A percentile compares a stretch with the other conserved stretches of the same genome.
phyloP scores from a whole-genome alignment of 2,113 vertebrate species.

The Peromyscus polionotus region DNA sequence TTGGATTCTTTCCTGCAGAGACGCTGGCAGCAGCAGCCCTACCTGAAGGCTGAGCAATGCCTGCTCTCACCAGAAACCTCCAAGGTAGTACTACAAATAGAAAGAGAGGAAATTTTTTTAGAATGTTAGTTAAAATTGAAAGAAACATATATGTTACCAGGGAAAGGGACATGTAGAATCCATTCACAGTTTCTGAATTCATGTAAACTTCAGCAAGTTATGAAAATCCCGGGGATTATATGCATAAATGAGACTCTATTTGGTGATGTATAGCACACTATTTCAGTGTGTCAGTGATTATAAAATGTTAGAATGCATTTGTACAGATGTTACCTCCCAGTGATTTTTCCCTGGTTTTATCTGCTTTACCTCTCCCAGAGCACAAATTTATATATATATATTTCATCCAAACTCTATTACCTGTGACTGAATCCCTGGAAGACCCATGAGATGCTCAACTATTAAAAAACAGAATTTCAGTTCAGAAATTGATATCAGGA shows the following conservation, averaged over 20 bases:
- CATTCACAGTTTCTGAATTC: neutral
- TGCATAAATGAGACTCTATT: neutral
- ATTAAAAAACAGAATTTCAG: neutral
- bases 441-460: neutral
- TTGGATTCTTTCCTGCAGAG: neutral
- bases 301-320: neutral
- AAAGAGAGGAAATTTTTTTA: constrained; percentile 9
- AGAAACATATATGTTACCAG: neutral
- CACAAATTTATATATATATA: neutral
- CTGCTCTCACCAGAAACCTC: constrained; percentile 44
- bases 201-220: neutral
- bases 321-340: neutral
- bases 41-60: neutral
- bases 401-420: neutral
- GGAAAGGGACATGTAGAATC: neutral
- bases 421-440: neutral
- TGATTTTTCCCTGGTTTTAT: neutral
- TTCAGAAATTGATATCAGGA: neutral
- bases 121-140: constrained; percentile 22
- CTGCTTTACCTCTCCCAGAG: neutral
- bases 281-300: neutral
- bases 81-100: neutral
- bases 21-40: neutral
- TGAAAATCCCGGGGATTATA: neutral
- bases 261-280: neutral